Evolutionary conservation across 2,113 vertebrate species (phyloP).

Genomic region (Sterrhoptilus dennistouni): DNA sequence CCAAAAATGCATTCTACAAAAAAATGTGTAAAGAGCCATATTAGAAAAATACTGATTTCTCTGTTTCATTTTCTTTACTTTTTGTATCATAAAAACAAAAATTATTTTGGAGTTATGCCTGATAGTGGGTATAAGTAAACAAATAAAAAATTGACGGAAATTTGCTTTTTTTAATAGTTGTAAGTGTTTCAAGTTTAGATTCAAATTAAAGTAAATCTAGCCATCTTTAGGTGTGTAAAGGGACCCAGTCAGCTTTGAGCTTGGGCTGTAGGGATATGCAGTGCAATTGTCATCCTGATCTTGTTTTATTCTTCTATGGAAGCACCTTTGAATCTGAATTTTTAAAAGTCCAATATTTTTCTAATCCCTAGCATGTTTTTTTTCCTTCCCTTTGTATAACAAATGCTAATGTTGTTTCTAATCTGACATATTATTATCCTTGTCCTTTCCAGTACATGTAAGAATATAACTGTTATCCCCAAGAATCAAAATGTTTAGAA

Average conservation of each 20-base stretch:
- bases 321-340: background rate
- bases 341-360: fast-evolving
- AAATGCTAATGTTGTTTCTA: background rate
- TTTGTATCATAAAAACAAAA: background rate
- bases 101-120: background rate
- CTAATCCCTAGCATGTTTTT: background rate
- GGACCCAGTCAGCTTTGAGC: background rate
- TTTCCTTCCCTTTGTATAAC: fast-evolving
- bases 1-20: background rate
- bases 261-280: background rate
- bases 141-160: background rate
- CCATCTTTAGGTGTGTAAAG: background rate
- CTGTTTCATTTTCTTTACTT: background rate
- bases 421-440: background rate
- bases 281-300: background rate
- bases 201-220: background rate
- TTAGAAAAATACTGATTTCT: background rate
- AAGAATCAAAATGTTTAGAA: background rate
- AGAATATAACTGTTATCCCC: background rate
- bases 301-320: background rate
- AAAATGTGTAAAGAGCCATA: background rate
- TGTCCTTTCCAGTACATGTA: background rate
- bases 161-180: background rate
- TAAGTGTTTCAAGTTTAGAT: background rate
- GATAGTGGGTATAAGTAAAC: background rate